Percentiles rank a stretch among this genome's conserved stretches.
Evolutionary conservation across 2,888 invertebrate genomes (phyloP).

Genomic region (Lamellibrachia columna): DNA sequence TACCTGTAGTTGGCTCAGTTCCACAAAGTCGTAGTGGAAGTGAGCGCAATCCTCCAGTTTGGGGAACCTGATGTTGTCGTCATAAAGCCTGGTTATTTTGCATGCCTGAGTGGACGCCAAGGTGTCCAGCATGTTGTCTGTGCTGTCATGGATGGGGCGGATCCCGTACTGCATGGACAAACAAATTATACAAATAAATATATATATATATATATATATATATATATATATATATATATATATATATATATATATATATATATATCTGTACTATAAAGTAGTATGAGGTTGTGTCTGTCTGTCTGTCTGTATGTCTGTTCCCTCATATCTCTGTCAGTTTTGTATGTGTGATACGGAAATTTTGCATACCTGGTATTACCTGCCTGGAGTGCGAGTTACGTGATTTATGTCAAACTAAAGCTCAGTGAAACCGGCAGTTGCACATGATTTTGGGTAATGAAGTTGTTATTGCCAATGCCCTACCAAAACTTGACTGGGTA

Average conservation of each 20-base stretch:
- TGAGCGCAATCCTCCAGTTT: constrained; percentile 96
- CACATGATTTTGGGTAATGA: no score
- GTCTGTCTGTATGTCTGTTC: no score
- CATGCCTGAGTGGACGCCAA: not conserved
- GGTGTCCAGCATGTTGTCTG: not conserved
- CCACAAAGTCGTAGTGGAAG: constrained; percentile 96
- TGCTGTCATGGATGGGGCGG: not conserved
- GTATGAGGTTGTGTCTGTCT: no score
- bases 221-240: not conserved
- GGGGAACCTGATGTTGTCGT: constrained; percentile 75
- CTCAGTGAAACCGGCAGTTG: no score
- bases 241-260: not conserved
- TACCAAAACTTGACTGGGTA: no score
- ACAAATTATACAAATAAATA: not conserved
- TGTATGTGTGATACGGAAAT: no score
- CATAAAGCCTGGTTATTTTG: constrained; percentile 62
- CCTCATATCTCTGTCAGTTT: no score
- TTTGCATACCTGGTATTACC: no score
- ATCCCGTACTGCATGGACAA: not conserved
- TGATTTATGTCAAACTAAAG: no score
- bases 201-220: not conserved
- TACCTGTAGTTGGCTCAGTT: constrained; percentile 81
- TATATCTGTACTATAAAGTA: not conserved
- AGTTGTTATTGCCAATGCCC: no score
- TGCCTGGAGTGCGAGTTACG: no score